These are phyloP conservation scores for Sycobia sp. DNA, from an alignment of 1,140 invertebrate genomes.

Conservation along the genomic window DNA sequence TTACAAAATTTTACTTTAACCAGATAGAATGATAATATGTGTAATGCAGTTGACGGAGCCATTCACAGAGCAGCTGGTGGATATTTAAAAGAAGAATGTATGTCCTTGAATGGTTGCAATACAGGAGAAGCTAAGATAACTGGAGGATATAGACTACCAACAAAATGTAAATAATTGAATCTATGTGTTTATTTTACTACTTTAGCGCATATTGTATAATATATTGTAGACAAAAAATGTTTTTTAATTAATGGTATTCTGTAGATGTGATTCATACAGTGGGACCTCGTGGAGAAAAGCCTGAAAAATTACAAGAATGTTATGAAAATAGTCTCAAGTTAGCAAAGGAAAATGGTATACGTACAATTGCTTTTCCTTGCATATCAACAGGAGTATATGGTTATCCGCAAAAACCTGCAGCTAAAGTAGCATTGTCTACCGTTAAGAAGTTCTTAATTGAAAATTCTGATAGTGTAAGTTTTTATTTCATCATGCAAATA, in stretches of 20 bases:
- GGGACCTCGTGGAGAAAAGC: constrained; percentile 76
- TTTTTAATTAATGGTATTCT: constrained; percentile 42
- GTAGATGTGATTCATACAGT: constrained; percentile 85
- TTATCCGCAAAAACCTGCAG: constrained; percentile 78
- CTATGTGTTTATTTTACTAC: too few species aligned
- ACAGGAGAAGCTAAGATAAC: constrained; percentile 84
- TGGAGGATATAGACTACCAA: constrained; percentile 77
- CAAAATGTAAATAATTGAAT: constrained; percentile 70
- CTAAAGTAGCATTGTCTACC: constrained; percentile 72
- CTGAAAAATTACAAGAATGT: constrained; percentile 69
- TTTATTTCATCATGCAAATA: not conserved
- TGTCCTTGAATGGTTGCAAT: constrained; percentile 71
- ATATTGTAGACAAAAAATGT: not conserved
- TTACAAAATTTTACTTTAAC: too few species aligned
- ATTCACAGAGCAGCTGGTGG: constrained; percentile 81
- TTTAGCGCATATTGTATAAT: not conserved
- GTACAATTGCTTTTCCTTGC: constrained; percentile 81
- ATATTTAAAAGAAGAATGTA: constrained; percentile 73
- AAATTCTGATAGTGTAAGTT: constrained; percentile 62
- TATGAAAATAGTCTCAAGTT: constrained; percentile 72
- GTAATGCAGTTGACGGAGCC: constrained; percentile 75
- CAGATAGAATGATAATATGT: not conserved
- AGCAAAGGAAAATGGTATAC: constrained; percentile 67
- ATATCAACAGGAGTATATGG: constrained; percentile 87
- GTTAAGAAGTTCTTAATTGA: constrained; percentile 72